These are phyloP conservation scores for Zygogramma bicolorata DNA, from an alignment of 2,888 invertebrate species.

Conservation along the genomic window DNA sequence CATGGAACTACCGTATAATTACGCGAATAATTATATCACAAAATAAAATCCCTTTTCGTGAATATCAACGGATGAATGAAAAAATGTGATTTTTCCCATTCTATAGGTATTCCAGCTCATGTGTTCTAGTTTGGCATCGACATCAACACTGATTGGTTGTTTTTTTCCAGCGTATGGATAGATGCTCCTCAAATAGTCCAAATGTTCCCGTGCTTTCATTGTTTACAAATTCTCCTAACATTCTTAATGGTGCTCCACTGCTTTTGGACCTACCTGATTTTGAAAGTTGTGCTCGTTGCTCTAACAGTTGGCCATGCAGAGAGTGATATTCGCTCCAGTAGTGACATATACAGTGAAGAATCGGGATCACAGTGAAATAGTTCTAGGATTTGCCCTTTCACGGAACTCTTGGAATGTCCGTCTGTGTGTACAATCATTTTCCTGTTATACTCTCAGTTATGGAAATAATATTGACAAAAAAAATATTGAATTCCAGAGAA, in stretches of 20 bases:
- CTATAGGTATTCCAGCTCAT: background rate
- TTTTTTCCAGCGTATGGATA: slow-evolving; percentile 77
- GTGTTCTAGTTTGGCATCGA: background rate
- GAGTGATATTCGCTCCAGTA: slow-evolving; percentile 78
- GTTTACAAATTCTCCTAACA: slow-evolving; percentile 88
- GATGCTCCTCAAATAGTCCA: slow-evolving; percentile 86
- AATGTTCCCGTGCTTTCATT: slow-evolving; percentile 93
- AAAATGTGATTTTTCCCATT: background rate
- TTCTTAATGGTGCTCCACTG: slow-evolving; percentile 85
- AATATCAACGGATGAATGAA: too few relatives aligned
- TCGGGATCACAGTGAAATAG: background rate
- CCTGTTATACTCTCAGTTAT: too few relatives aligned
- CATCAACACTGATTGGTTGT: background rate
- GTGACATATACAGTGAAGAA: slow-evolving; percentile 52
- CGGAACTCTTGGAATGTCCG: background rate
- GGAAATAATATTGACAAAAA: too few relatives aligned
- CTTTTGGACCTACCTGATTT: slow-evolving; percentile 94
- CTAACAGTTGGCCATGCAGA: slow-evolving; percentile 77
- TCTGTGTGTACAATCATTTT: background rate
- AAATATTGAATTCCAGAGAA: too few relatives aligned
- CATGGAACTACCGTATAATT: too few relatives aligned
- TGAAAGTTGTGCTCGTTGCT: slow-evolving; percentile 82
- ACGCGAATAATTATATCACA: too few relatives aligned
- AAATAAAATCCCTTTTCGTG: too few relatives aligned
- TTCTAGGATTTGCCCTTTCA: background rate